Conservation (phyloP, 30 jellyfish, hydroid and myxozoan species). For the Aurelia sp. region DNA sequence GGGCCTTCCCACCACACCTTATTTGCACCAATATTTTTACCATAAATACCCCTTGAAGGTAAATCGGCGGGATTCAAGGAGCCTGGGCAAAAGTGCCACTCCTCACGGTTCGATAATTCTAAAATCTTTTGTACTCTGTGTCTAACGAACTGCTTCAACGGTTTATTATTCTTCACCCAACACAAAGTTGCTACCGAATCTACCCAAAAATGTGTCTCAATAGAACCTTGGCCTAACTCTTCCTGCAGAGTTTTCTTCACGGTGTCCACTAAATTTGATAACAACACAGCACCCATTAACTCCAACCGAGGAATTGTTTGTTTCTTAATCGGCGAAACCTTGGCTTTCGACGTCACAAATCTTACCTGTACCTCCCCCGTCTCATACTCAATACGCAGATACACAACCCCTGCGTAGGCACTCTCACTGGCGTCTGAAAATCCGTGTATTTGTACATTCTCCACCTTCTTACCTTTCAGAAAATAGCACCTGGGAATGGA, state of each 20-base stretch:
- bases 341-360: slow-evolving; percentile 74
- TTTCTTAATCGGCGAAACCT: slow-evolving; percentile 74
- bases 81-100: slow-evolving; percentile 29
- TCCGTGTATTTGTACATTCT: slow-evolving; percentile 61
- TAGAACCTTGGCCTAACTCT: not conserved
- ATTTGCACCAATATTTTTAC: slow-evolving; percentile 14
- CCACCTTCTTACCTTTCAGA: slow-evolving; percentile 1
- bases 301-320: slow-evolving; percentile 78
- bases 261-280: not conserved
- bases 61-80: slow-evolving; percentile 16
- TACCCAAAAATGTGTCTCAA: slow-evolving; percentile 27
- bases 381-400: slow-evolving; percentile 53
- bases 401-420: slow-evolving; percentile 74
- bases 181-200: slow-evolving; percentile 49
- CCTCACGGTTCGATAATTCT: slow-evolving; percentile 5
- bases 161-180: slow-evolving; percentile 44
- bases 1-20: slow-evolving; percentile 47
- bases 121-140: slow-evolving; percentile 17
- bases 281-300: slow-evolving; percentile 65
- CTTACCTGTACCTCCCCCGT: slow-evolving; percentile 50
- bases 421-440: slow-evolving; percentile 73
- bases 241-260: not conserved
- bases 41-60: slow-evolving; percentile 19
- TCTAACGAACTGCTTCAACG: slow-evolving; percentile 22
- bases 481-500: slow-evolving; percentile 21